phyloP scores from a whole-genome alignment of 2,797 vertebrate species.

The Botia kubotai region DNA sequence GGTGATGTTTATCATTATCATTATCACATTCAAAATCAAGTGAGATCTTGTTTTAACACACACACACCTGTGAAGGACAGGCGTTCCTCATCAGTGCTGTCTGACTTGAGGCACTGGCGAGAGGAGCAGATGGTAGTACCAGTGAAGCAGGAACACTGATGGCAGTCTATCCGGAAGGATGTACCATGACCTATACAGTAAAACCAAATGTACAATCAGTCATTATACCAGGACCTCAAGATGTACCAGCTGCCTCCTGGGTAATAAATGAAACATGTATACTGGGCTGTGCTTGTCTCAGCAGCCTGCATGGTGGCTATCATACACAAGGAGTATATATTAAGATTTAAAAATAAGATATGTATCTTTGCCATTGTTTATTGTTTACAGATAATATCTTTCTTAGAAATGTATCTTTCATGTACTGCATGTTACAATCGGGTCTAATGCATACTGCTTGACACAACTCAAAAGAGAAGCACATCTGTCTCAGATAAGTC shows the following conservation, averaged over 20 bases:
- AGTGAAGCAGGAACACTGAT: slow-evolving; percentile 90
- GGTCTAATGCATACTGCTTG: neutral
- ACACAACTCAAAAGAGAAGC: slow-evolving; percentile 24
- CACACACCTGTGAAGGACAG: slow-evolving; percentile 84
- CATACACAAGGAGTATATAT: neutral
- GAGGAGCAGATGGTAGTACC: slow-evolving; percentile 88
- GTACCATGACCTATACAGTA: slow-evolving; percentile 84
- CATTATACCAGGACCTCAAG: neutral
- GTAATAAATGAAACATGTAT: neutral
- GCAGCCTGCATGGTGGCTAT: neutral
- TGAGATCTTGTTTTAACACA: neutral
- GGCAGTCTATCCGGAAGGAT: slow-evolving; percentile 88
- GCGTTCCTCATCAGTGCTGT: slow-evolving; percentile 82
- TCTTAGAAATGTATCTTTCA: neutral
- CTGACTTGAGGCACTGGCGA: slow-evolving; percentile 82
- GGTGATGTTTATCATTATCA: no score
- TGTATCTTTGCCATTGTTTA: no score
- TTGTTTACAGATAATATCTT: neutral
- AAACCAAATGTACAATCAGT: neutral
- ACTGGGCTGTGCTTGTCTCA: neutral
- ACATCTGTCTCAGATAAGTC: slow-evolving; percentile 61
- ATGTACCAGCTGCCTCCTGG: neutral
- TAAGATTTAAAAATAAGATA: neutral
- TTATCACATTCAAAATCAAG: no score
- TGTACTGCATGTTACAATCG: neutral